Conservation (phyloP, 2,113 vertebrate species). For the Verasper variegatus region DNA sequence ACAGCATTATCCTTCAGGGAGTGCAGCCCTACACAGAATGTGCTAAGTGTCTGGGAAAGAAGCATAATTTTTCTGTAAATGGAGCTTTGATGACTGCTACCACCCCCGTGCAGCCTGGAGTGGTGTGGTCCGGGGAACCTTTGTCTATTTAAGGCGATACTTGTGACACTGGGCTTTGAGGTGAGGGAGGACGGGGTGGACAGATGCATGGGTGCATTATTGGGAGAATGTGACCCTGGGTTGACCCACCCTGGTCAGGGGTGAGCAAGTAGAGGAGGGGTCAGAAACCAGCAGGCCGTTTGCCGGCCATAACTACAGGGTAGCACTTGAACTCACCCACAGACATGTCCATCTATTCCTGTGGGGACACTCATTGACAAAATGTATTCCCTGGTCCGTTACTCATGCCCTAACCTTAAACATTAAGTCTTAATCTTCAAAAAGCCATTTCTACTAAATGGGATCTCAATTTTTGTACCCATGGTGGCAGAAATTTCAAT, state of each 20-base stretch:
- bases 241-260: slow-evolving; percentile 30
- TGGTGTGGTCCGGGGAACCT: slow-evolving; percentile 26
- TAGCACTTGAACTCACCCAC: neutral
- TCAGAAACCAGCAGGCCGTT: slow-evolving; percentile 13
- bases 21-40: slow-evolving; percentile 25
- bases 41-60: slow-evolving; percentile 31
- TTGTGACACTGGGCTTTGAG: slow-evolving; percentile 27
- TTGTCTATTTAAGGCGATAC: slow-evolving; percentile 49
- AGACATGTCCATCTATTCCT: neutral
- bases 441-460: neutral
- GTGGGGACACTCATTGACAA: neutral
- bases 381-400: neutral
- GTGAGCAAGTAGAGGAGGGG: slow-evolving; percentile 25
- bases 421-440: neutral
- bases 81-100: slow-evolving; percentile 8
- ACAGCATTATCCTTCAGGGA: slow-evolving; percentile 3
- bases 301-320: neutral
- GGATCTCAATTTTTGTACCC: neutral
- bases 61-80: slow-evolving; percentile 24
- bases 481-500: neutral
- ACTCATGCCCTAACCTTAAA: neutral
- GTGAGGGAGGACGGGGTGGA: neutral
- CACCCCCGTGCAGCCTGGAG: neutral
- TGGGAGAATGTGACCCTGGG: slow-evolving; percentile 55
- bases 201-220: slow-evolving; percentile 12